These are phyloP conservation scores for Poecilia velifera DNA, from an alignment of 2,797 vertebrate genomes.

Conservation along the genomic window DNA sequence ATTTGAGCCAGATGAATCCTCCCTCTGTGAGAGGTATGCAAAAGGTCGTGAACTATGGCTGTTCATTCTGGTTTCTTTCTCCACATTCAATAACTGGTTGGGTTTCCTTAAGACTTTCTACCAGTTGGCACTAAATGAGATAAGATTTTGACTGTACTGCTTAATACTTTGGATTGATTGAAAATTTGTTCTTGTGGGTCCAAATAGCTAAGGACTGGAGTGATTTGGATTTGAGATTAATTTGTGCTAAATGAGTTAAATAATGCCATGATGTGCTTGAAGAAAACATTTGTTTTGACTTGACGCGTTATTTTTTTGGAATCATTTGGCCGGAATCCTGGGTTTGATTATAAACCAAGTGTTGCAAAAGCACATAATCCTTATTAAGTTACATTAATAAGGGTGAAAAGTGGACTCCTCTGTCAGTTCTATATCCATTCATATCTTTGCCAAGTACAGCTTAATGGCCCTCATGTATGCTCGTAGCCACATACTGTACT, in stretches of 20 bases:
- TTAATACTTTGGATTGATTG: background rate
- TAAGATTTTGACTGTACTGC: background rate
- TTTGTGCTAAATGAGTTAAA: background rate
- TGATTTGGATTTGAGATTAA: background rate
- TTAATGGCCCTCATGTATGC: constrained; percentile 19
- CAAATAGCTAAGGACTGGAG: background rate
- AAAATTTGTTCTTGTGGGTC: background rate
- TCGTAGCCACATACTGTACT: constrained; percentile 30
- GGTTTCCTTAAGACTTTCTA: background rate
- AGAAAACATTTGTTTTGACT: background rate
- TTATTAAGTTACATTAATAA: background rate
- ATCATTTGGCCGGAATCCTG: background rate
- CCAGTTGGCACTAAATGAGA: background rate
- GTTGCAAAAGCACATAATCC: background rate
- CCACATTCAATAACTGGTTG: background rate
- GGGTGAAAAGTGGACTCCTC: background rate
- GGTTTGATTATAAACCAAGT: background rate
- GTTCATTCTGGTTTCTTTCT: background rate
- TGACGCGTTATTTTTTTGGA: background rate
- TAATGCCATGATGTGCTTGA: background rate
- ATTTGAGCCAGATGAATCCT: background rate
- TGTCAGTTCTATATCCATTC: constrained; percentile 2
- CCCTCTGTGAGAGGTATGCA: background rate
- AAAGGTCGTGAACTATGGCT: background rate
- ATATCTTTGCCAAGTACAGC: constrained; percentile 24